phyloP scores from a whole-genome alignment of 2,113 vertebrate species.

The Indri indri region DNA sequence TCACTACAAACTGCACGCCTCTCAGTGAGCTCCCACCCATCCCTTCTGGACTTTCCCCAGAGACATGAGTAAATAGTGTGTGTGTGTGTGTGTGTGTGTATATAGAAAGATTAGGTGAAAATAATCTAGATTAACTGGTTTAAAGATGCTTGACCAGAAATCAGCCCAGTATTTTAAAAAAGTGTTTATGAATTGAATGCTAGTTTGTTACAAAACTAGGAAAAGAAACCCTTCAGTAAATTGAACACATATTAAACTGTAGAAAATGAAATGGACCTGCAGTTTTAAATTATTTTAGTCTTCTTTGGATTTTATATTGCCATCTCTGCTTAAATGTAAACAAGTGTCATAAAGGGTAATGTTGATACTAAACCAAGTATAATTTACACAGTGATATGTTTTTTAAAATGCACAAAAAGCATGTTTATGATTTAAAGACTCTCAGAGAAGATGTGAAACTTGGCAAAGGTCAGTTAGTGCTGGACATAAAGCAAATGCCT shows the following conservation, averaged over 20 bases:
- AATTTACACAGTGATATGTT: not conserved
- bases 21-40: not conserved
- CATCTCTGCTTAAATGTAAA: not conserved
- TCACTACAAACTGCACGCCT: not conserved
- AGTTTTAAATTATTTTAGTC: not conserved
- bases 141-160: not conserved
- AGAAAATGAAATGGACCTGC: not conserved
- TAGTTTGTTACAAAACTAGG: not conserved
- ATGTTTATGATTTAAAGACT: not conserved
- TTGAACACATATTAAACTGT: not conserved
- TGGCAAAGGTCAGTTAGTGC: not conserved
- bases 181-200: not conserved
- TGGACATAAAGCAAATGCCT: not conserved
- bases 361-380: not conserved
- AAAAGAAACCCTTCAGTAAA: not conserved
- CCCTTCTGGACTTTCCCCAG: not conserved
- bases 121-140: not conserved
- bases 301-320: not conserved
- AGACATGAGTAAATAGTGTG: not conserved
- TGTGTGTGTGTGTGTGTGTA: no score
- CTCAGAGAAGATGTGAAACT: not conserved
- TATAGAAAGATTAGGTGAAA: not conserved
- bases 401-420: not conserved
- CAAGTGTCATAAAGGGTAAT: not conserved
- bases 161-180: not conserved